Base-by-base conservation (phyloP, 2,888 invertebrate species). In the Limnephilus auricula region DNA sequence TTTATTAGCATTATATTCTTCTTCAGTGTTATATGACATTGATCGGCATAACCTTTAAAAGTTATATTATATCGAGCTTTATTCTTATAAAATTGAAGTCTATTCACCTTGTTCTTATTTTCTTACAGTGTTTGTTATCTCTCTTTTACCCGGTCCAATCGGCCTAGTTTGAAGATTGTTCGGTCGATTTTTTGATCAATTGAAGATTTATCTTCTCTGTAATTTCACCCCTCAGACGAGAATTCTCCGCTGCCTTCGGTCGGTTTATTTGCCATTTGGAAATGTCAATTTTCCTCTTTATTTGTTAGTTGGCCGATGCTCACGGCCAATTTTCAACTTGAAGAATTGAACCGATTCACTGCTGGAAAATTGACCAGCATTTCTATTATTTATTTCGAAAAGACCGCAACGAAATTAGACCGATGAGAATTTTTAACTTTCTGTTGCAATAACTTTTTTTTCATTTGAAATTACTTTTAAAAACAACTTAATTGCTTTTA, bases 261-360 rank as follows among this genome's bases (percentile, higher is more conserved):
- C 65, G 65, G 65, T 65, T n/a, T n/a, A n/a, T 65, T 65, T n/a
- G 65, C 65, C 65, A 65, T 65, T 65, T 65, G 65, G 65, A 65
- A 65, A 65, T 65, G 65, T 65, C 65, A 65, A 65, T 65, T 65
- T 65, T 5, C 65, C 25, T 9, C 65, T 65, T 25, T n/a, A 65
- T 65, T 65, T 25, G 25, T 65, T 65, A n/a, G 65, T 65, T 65
- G 65, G 65, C 65, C 65, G 65, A 65, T 6, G 65, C n/a, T 65
- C n/a, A 2, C 65, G 2, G 65, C 65, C 65, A 65, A 65, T 65
- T 65, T 65, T 65, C 65, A 65, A 65, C 65, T 65, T 65, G n/a
- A n/a, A 65, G 9, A 65, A 65, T 65, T 65, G 65, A 65, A 65
- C 25, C 65, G 65, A 65, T 9, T n/a, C 65, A 25, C 25, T 1